Conservation (phyloP, 1,140 invertebrate genomes). For the Globodera ellingtonae region DNA sequence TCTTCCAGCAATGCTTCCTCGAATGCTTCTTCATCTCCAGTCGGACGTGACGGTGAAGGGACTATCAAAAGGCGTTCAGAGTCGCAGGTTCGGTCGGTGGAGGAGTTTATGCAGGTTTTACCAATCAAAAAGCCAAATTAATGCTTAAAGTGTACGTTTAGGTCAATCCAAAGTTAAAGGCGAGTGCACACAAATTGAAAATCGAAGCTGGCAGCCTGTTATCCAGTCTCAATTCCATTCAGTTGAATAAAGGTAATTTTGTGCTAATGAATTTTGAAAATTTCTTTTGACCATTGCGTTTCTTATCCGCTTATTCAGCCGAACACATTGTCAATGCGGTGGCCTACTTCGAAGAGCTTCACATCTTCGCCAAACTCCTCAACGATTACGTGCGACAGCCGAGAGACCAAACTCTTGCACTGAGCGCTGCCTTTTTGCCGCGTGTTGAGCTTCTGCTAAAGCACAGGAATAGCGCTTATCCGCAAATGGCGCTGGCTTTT, state of each 20-base stretch:
- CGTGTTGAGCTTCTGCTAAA: conserved; percentile 13
- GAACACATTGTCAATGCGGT: conserved; percentile 19
- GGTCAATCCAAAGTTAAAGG: neutral
- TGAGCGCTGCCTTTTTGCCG: conserved; percentile 25
- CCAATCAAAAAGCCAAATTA: neutral
- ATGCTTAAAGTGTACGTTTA: neutral
- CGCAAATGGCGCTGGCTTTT: conserved; percentile 28
- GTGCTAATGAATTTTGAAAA: neutral
- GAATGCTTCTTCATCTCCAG: conserved; percentile 1
- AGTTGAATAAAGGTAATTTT: neutral
- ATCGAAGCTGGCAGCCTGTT: conserved; percentile 1
- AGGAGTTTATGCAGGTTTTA: neutral
- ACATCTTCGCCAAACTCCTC: conserved; percentile 30
- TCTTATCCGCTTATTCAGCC: neutral
- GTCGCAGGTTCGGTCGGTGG: neutral
- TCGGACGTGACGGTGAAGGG: neutral
- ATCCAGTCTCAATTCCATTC: neutral
- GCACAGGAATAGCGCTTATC: conserved; percentile 19
- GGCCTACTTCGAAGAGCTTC: conserved; percentile 20
- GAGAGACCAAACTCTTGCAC: conserved; percentile 20
- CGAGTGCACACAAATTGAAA: conserved; percentile 2
- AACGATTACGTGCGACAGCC: conserved; percentile 24
- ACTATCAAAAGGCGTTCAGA: neutral
- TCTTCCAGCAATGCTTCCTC: conserved; percentile 13
- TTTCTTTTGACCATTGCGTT: neutral